phyloP scores from a whole-genome alignment of 2,888 invertebrate genomes.

The Ferrisia virgata region DNA sequence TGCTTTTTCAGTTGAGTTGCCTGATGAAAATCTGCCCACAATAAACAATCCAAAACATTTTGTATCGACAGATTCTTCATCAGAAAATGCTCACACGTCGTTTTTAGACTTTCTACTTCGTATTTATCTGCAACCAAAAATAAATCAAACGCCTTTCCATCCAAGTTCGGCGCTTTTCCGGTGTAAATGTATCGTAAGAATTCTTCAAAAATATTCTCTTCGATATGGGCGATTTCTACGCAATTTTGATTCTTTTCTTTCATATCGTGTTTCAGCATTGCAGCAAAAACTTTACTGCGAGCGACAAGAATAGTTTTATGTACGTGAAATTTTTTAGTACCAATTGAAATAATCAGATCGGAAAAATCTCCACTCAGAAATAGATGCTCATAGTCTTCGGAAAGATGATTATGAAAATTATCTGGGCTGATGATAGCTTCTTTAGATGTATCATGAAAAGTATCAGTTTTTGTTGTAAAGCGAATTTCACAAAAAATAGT shows the following conservation, averaged over 20 bases:
- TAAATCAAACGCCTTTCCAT: slow-evolving; percentile 97
- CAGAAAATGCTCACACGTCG: slow-evolving; percentile 96
- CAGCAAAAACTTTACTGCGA: slow-evolving; percentile 96
- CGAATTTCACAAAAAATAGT: slow-evolving; percentile 70
- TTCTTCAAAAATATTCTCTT: slow-evolving; percentile 94
- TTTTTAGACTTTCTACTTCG: slow-evolving; percentile 95
- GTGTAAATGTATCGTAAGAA: slow-evolving; percentile 98
- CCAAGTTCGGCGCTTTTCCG: slow-evolving; percentile 90
- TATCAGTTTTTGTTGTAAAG: slow-evolving; percentile 70
- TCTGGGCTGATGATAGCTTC: slow-evolving; percentile 97
- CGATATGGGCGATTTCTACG: slow-evolving; percentile 95
- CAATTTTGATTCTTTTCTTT: slow-evolving; percentile 94
- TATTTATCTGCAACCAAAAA: slow-evolving; percentile 98
- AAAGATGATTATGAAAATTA: slow-evolving; percentile 88
- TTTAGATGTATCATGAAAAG: slow-evolving; percentile 88
- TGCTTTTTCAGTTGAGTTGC: slow-evolving; percentile 98
- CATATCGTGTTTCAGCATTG: slow-evolving; percentile 99
- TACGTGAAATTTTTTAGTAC: slow-evolving; percentile 85
- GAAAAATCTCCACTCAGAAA: slow-evolving; percentile 97
- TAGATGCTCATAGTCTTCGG: slow-evolving; percentile 89
- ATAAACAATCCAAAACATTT: slow-evolving; percentile 93
- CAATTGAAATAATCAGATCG: slow-evolving; percentile 92
- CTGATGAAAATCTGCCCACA: slow-evolving; percentile 94
- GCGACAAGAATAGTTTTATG: slow-evolving; percentile 97
- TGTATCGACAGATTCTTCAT: slow-evolving; percentile 92